These are phyloP conservation scores for Aythya baeri DNA, from an alignment of 2,113 vertebrate species.

Conservation along the genomic window DNA sequence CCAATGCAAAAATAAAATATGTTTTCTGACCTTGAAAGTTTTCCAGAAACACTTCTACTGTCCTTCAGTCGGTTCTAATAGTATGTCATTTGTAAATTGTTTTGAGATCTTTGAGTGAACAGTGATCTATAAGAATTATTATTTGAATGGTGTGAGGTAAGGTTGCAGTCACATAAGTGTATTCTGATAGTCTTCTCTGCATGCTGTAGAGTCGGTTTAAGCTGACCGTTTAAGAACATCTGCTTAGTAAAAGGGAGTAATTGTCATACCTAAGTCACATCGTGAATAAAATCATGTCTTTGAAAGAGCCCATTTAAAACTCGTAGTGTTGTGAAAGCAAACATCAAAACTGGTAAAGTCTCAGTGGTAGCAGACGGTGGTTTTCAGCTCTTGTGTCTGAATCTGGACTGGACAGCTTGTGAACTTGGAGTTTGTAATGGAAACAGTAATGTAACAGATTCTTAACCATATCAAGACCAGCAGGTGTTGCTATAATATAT, in stretches of 20 bases:
- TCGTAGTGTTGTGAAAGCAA: background rate
- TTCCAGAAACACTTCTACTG: background rate
- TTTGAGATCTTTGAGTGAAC: background rate
- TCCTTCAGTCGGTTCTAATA: background rate
- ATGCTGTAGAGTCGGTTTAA: background rate
- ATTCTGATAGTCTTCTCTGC: background rate
- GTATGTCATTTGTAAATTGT: background rate
- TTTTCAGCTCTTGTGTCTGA: background rate
- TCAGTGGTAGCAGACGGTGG: background rate
- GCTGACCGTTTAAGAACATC: background rate
- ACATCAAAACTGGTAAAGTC: background rate
- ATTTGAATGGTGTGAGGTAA: background rate
- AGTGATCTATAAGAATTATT: background rate
- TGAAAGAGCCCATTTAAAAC: constrained; percentile 10
- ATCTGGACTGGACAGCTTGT: background rate
- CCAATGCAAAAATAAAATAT: background rate
- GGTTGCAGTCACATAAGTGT: background rate
- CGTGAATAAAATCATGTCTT: background rate
- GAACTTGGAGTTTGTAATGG: background rate
- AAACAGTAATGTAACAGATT: background rate
- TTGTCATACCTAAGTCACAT: background rate
- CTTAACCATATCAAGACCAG: constrained; percentile 47
- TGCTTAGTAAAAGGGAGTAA: background rate
- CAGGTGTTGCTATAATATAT: constrained; percentile 71
- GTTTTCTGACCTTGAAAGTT: background rate